Percentiles rank a stretch among this genome's conserved stretches.
phyloP scores from a whole-genome alignment of 2,113 vertebrate genomes.

The Probosciger aterrimus region DNA sequence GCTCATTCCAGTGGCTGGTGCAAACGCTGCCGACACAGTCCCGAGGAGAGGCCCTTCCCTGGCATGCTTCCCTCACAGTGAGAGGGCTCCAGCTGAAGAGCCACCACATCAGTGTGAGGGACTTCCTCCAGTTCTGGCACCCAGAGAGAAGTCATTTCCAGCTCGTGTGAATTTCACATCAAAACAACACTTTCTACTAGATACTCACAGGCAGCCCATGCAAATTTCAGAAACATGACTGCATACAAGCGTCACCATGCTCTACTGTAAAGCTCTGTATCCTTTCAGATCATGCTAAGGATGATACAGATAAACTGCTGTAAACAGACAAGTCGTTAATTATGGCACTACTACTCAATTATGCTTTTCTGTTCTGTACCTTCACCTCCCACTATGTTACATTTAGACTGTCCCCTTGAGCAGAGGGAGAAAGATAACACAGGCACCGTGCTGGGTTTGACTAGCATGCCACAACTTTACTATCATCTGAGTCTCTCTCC shows the following conservation, averaged over 20 bases:
- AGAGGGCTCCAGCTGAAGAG: neutral
- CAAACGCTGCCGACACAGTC: neutral
- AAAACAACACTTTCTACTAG: neutral
- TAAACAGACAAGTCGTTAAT: neutral
- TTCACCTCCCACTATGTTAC: neutral
- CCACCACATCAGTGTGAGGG: neutral
- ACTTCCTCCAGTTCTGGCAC: neutral
- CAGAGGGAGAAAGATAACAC: neutral
- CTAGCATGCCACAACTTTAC: neutral
- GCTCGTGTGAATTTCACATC: neutral
- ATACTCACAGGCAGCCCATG: neutral
- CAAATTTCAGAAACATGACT: neutral
- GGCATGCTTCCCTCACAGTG: accelerated
- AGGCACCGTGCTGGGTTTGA: neutral
- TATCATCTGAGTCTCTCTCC: neutral
- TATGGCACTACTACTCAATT: neutral
- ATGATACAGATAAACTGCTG: neutral
- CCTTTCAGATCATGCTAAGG: neutral
- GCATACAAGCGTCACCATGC: neutral
- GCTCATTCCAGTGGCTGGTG: neutral
- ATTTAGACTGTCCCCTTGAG: neutral
- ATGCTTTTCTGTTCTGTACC: neutral
- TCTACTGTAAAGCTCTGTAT: neutral
- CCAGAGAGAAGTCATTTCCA: neutral
- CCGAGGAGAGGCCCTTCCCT: neutral